Conservation (phyloP, 1,140 invertebrate species). For the Pachypeltis micranthus region DNA sequence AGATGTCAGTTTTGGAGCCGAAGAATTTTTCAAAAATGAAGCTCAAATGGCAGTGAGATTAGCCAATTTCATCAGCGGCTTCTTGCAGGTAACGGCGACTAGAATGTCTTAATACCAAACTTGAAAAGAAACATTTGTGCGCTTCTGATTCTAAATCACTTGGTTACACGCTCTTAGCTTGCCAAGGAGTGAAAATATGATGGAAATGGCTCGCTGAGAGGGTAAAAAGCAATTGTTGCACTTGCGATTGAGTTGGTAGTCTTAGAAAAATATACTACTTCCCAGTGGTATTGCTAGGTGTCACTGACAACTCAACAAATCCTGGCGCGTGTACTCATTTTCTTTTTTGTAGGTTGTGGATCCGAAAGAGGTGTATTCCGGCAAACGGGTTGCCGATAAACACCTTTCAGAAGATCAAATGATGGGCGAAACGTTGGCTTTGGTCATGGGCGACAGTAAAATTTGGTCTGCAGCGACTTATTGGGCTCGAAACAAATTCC, state of each 20-base stretch:
- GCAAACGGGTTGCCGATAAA: slow-evolving; percentile 74
- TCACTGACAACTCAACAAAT: too few relatives aligned
- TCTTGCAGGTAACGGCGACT: slow-evolving; percentile 78
- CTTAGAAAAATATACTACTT: too few relatives aligned
- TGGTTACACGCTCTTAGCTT: too few relatives aligned
- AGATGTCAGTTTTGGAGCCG: slow-evolving; percentile 71
- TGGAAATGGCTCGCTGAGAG: too few relatives aligned
- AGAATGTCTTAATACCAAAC: too few relatives aligned
- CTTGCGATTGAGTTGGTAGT: too few relatives aligned
- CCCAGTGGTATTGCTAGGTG: too few relatives aligned
- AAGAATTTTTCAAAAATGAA: slow-evolving; percentile 85
- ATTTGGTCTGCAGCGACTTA: slow-evolving; percentile 85
- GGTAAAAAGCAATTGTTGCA: too few relatives aligned
- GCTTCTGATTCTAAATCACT: too few relatives aligned
- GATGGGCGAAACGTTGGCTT: slow-evolving; percentile 81
- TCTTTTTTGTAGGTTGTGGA: slow-evolving; percentile 73
- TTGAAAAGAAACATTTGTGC: too few relatives aligned
- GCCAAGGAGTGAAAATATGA: too few relatives aligned
- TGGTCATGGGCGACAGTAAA: slow-evolving; percentile 80
- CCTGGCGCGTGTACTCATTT: too few relatives aligned
- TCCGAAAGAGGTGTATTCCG: slow-evolving; percentile 86
- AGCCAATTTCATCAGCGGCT: slow-evolving; percentile 89
- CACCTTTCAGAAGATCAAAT: slow-evolving; percentile 87
- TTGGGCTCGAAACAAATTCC: slow-evolving; percentile 94
- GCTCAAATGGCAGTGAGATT: slow-evolving; percentile 88